phyloP scores from a whole-genome alignment of 2,797 vertebrate species.

The Sorex maritimensis region DNA sequence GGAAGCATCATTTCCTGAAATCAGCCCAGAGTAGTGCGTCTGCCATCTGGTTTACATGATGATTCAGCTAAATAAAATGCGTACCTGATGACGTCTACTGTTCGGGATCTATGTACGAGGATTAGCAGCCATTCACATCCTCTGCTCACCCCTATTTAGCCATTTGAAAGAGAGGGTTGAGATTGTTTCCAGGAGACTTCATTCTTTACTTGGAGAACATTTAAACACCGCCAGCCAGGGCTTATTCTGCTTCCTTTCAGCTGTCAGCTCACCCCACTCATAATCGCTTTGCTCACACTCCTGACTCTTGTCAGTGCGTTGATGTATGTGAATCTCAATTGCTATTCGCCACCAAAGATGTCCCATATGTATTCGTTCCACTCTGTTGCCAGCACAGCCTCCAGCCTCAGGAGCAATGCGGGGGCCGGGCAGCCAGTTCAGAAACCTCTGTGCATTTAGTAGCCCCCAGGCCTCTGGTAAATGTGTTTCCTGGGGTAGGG shows the following conservation, averaged over 20 bases:
- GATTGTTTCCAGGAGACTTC: too few species aligned
- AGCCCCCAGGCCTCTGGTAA: background rate
- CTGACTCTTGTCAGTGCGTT: background rate
- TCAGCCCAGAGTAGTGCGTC: background rate
- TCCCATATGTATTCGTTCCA: background rate
- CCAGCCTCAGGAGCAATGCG: background rate
- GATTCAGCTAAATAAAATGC: conserved; percentile 23
- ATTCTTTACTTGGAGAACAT: too few species aligned
- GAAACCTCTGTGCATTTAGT: background rate
- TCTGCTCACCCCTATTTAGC: background rate
- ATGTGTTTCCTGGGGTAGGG: background rate
- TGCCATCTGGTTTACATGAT: background rate
- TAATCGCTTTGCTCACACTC: conserved; percentile 23
- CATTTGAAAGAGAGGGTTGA: conserved; percentile 7
- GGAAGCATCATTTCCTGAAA: conserved; percentile 3
- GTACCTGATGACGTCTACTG: background rate
- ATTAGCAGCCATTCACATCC: background rate
- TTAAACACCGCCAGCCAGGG: too few species aligned
- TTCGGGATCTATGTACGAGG: background rate
- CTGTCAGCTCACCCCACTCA: background rate
- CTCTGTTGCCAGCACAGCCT: background rate
- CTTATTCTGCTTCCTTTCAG: background rate
- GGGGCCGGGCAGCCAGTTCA: background rate
- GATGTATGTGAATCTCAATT: background rate
- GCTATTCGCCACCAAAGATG: background rate